Evolutionary conservation across 2,113 vertebrate species (phyloP).

Genomic region (Todiramphus saurophagus): DNA sequence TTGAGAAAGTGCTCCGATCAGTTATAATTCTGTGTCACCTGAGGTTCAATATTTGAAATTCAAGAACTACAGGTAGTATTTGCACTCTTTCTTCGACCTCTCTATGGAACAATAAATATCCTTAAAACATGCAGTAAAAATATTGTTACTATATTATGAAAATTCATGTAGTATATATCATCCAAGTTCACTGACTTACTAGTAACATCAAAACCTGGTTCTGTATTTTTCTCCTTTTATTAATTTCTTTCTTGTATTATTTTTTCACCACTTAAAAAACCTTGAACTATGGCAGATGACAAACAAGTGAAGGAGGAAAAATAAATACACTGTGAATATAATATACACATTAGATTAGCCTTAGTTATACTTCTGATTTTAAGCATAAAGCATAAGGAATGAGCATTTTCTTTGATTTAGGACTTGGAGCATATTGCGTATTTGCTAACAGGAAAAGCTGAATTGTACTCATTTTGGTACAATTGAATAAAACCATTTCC

Average conservation of each 20-base stretch:
- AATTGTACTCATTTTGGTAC: neutral
- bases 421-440: neutral
- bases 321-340: neutral
- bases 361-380: neutral
- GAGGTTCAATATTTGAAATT: slow-evolving; percentile 29
- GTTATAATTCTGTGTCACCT: neutral
- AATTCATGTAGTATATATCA: neutral
- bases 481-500: neutral
- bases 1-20: slow-evolving; percentile 11
- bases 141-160: neutral
- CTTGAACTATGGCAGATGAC: neutral
- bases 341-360: neutral
- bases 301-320: neutral
- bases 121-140: neutral
- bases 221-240: neutral
- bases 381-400: neutral
- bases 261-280: neutral
- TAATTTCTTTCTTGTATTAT: neutral
- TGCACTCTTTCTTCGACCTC: neutral
- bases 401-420: neutral
- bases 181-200: neutral
- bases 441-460: neutral
- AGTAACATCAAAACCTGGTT: neutral
- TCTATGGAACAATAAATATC: neutral
- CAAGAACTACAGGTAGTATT: neutral